phyloP scores from a whole-genome alignment of 2,797 vertebrate genomes.

The Euthynnus affinis region DNA sequence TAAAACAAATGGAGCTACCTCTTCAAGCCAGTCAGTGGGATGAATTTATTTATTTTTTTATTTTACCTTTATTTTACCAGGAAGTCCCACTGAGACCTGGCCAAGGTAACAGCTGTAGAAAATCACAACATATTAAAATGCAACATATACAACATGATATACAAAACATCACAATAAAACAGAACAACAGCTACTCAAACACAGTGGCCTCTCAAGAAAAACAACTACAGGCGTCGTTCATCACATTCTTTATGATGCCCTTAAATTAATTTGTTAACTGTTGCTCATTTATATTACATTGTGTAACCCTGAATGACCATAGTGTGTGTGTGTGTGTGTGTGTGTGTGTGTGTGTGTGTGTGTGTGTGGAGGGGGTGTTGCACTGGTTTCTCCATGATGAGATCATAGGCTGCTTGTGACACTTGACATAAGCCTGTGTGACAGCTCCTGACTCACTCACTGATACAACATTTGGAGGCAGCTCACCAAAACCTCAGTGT shows the following conservation, averaged over 20 bases:
- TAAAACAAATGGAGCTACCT: neutral
- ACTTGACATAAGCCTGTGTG: slow-evolving; percentile 64
- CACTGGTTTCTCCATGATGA: slow-evolving; percentile 30
- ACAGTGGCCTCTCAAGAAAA: too few relatives aligned
- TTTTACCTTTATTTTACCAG: too few relatives aligned
- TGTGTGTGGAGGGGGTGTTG: slow-evolving; percentile 5
- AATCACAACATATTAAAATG: too few relatives aligned
- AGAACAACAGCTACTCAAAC: too few relatives aligned
- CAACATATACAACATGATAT: too few relatives aligned
- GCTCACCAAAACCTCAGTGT: slow-evolving; percentile 25
- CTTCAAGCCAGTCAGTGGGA: neutral
- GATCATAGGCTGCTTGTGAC: slow-evolving; percentile 65
- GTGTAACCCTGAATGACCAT: neutral
- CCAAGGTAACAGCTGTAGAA: too few relatives aligned
- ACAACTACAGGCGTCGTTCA: too few relatives aligned
- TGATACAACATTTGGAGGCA: slow-evolving; percentile 58
- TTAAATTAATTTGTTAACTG: too few relatives aligned
- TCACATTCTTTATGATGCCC: too few relatives aligned
- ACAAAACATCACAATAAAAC: too few relatives aligned
- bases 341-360: slow-evolving; percentile 13
- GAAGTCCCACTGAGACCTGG: too few relatives aligned
- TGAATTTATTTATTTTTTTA: neutral
- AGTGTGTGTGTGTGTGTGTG: slow-evolving; percentile 12
- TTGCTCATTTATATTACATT: neutral
- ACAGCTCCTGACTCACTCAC: slow-evolving; percentile 63